Percentiles rank a stretch among this genome's conserved stretches.
Conservation (phyloP, 2,888 invertebrate species). For the Patella caerulea region DNA sequence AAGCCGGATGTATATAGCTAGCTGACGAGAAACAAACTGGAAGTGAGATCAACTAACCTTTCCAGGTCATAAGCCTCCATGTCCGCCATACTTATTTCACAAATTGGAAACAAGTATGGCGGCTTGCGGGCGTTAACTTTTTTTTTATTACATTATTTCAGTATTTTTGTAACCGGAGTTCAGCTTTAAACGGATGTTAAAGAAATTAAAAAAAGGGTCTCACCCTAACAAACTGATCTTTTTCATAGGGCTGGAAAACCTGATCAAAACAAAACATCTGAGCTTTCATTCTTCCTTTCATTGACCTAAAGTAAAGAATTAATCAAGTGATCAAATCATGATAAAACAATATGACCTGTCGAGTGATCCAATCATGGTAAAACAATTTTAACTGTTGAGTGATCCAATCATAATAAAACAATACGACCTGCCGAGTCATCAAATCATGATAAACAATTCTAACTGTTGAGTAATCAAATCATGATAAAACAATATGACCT, state of each 20-base stretch:
- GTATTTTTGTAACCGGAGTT: too few species aligned
- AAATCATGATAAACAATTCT: background rate
- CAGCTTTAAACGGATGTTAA: background rate
- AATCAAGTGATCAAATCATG: background rate
- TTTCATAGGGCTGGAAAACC: slow-evolving; percentile 66
- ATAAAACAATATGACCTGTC: background rate
- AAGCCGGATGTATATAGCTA: too few species aligned
- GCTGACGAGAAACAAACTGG: too few species aligned
- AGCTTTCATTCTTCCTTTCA: slow-evolving; percentile 63
- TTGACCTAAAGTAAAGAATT: slow-evolving; percentile 59
- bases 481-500: too few species aligned
- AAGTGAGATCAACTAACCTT: too few species aligned
- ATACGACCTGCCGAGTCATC: background rate
- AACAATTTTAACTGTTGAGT: too few species aligned
- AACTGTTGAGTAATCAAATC: background rate
- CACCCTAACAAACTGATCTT: slow-evolving; percentile 66
- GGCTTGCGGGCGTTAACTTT: too few species aligned
- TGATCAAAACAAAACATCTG: slow-evolving; percentile 69
- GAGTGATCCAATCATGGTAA: background rate
- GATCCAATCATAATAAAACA: background rate
- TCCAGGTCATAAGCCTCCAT: too few species aligned
- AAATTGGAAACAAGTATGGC: too few species aligned
- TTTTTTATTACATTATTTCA: too few species aligned
- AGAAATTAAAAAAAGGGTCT: slow-evolving; percentile 25
- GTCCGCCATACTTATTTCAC: too few species aligned